Evolutionary conservation across 2,113 vertebrate species (phyloP).

Genomic region (Parus major): DNA sequence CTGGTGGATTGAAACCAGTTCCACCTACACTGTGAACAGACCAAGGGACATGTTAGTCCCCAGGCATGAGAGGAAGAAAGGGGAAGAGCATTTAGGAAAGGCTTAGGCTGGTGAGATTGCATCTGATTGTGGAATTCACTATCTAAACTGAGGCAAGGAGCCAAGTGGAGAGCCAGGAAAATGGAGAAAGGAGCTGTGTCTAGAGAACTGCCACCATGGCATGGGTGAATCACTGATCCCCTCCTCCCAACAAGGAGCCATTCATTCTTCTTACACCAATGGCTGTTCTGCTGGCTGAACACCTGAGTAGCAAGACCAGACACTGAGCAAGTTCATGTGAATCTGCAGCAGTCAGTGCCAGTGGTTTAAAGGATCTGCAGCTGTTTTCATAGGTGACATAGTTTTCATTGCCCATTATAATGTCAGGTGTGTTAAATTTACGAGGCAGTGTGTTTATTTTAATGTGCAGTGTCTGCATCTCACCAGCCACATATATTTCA

Average conservation of each 20-base stretch:
- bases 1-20: not conserved
- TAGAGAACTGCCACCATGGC: not conserved
- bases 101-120: not conserved
- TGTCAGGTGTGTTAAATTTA: constrained; percentile 50
- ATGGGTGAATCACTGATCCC: not conserved
- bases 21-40: not conserved
- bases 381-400: constrained; percentile 27
- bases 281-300: not conserved
- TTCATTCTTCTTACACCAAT: not conserved
- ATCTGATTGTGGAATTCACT: not conserved
- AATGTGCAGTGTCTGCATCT: constrained; percentile 40
- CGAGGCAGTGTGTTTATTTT: constrained; percentile 35
- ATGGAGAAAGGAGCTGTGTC: not conserved
- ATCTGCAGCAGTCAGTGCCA: not conserved
- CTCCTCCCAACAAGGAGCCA: not conserved
- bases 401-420: constrained; percentile 21
- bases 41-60: not conserved
- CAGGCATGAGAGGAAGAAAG: not conserved
- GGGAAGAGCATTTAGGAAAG: not conserved
- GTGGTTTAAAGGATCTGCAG: not conserved
- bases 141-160: not conserved
- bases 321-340: not conserved
- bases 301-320: not conserved
- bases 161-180: not conserved
- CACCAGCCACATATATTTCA: constrained; percentile 32